These are phyloP conservation scores for Malthinus flaveolus DNA, from an alignment of 2,888 invertebrate species.

Conservation along the genomic window DNA sequence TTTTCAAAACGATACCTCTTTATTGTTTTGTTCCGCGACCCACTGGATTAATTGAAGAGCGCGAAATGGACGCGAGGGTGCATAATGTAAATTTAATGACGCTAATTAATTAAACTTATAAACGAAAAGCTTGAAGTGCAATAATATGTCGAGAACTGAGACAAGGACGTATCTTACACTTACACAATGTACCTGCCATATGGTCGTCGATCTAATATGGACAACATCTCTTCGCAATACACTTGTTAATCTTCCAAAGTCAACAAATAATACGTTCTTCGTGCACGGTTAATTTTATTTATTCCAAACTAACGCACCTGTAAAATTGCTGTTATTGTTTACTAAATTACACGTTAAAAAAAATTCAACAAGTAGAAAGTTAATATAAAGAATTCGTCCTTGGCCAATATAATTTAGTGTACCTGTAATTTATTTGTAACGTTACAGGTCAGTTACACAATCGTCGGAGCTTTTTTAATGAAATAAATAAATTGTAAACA, in stretches of 20 bases:
- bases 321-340: conserved; percentile 4
- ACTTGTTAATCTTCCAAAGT: conserved; percentile 18
- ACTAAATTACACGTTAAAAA: conserved; percentile 1
- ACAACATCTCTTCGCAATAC: conserved; percentile 3
- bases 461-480: neutral
- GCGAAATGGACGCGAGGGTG: no score
- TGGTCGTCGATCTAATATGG: conserved; percentile 24
- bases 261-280: conserved; percentile 4
- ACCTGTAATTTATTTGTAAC: conserved; percentile 6
- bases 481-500: no score
- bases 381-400: conserved; percentile 4
- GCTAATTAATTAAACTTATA: no score
- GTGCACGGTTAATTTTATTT: neutral
- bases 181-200: conserved; percentile 31
- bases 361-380: conserved; percentile 1
- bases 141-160: conserved; percentile 29
- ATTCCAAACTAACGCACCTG: conserved; percentile 4
- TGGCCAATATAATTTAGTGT: conserved; percentile 7
- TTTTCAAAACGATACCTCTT: no score
- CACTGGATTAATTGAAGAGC: no score
- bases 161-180: conserved; percentile 32
- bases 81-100: no score
- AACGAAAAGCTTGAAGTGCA: conserved; percentile 6
- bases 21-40: no score
- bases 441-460: conserved; percentile 7